These are phyloP conservation scores for Melolontha melolontha DNA, from an alignment of 2,888 invertebrate species.

Conservation along the genomic window DNA sequence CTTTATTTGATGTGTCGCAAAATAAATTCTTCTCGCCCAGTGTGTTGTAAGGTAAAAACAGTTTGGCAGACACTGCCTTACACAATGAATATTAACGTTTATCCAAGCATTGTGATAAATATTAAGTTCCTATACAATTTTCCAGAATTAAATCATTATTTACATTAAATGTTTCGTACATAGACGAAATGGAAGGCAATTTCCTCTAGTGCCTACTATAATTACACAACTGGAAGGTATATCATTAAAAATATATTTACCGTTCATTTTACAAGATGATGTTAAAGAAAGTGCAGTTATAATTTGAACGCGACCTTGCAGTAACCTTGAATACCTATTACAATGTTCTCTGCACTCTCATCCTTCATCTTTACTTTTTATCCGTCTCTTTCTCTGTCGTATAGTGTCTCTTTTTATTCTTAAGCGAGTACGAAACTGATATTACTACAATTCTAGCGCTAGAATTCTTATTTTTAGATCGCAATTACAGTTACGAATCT, in stretches of 20 bases:
- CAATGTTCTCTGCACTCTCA: constrained; percentile 8
- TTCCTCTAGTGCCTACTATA: constrained; percentile 21
- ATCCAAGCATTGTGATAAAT: no score
- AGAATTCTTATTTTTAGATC: not conserved
- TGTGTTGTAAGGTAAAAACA: no score
- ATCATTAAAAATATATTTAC: constrained; percentile 32
- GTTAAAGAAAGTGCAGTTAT: constrained; percentile 36
- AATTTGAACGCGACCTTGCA: constrained; percentile 30
- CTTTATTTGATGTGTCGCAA: no score
- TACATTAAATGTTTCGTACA: not conserved
- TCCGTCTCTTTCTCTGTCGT: not conserved
- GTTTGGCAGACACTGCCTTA: no score
- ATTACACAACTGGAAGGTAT: constrained; percentile 21
- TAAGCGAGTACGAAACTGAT: constrained; percentile 4
- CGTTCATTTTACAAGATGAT: constrained; percentile 28
- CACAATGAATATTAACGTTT: not conserved
- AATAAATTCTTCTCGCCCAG: no score
- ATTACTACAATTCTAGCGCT: not conserved
- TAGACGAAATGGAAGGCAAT: constrained; percentile 12
- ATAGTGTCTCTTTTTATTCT: not conserved
- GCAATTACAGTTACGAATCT: constrained; percentile 11
- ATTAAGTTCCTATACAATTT: not conserved
- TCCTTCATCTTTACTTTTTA: not conserved
- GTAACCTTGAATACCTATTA: constrained; percentile 30
- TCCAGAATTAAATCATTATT: constrained; percentile 26